These are phyloP conservation scores for Epizoanthus rinbou DNA, from an alignment of 92 coral and sea anemone genomes.

Conservation along the genomic window DNA sequence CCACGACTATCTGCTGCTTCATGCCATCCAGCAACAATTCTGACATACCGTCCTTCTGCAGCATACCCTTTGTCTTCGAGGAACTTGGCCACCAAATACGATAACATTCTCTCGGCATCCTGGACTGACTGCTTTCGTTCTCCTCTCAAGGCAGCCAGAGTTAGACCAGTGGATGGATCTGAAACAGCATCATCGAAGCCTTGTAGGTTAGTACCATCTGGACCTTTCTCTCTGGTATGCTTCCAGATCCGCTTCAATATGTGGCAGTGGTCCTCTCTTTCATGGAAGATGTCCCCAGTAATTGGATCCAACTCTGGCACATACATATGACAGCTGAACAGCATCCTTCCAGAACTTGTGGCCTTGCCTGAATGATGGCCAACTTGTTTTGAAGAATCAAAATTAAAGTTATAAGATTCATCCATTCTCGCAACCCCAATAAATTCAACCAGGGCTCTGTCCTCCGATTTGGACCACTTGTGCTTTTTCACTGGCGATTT, in stretches of 20 bases:
- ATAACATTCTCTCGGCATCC: constrained; percentile 72
- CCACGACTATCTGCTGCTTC: constrained; percentile 80
- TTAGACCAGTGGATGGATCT: constrained; percentile 63
- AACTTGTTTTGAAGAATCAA: constrained; percentile 11
- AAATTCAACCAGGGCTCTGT: constrained; percentile 63
- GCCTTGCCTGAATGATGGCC: constrained; percentile 60
- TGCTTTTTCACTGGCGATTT: constrained; percentile 63
- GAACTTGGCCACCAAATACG: constrained; percentile 56
- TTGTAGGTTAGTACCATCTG: constrained; percentile 50
- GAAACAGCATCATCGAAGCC: constrained; percentile 64
- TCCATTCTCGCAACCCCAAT: constrained; percentile 51
- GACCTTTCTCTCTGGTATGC: constrained; percentile 46
- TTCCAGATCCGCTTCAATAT: constrained; percentile 42
- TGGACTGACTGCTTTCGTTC: constrained; percentile 68
- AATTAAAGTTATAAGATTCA: constrained; percentile 48
- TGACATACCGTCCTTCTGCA: constrained; percentile 50
- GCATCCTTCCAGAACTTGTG: constrained; percentile 67
- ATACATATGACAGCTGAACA: constrained; percentile 54
- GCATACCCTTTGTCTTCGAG: constrained; percentile 49
- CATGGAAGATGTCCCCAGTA: constrained; percentile 55
- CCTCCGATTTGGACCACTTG: constrained; percentile 58
- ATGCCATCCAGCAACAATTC: constrained; percentile 77
- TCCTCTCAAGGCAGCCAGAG: constrained; percentile 59
- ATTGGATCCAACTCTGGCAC: constrained; percentile 60
- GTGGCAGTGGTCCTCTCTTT: constrained; percentile 58